phyloP scores from a whole-genome alignment of 2,797 vertebrate genomes.

The Notolepis coatsorum region DNA sequence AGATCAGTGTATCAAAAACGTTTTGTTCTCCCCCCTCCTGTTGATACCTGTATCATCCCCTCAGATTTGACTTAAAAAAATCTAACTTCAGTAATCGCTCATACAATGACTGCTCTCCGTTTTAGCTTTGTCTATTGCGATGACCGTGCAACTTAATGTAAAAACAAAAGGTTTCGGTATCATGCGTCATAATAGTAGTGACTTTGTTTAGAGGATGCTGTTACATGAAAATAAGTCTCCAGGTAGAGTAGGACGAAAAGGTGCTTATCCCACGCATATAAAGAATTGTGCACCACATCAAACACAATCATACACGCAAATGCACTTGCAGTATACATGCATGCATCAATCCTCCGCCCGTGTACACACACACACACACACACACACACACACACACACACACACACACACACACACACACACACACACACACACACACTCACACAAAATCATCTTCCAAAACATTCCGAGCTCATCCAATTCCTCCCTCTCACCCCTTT shows the following conservation, averaged over 20 bases:
- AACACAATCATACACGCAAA: background rate
- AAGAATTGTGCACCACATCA: background rate
- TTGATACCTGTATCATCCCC: slow-evolving; percentile 55
- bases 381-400: background rate
- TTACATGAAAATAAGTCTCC: too few relatives aligned
- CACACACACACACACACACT: background rate
- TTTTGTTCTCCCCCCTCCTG: slow-evolving; percentile 2
- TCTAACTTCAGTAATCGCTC: slow-evolving; percentile 48
- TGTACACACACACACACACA: background rate
- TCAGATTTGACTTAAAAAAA: slow-evolving; percentile 49
- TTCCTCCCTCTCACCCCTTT: background rate
- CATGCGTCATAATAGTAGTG: background rate
- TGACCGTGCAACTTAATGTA: too few relatives aligned
- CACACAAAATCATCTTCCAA: background rate
- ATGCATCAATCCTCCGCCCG: background rate
- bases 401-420: background rate
- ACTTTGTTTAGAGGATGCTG: background rate
- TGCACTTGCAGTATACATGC: background rate
- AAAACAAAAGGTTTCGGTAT: slow-evolving; percentile 6
- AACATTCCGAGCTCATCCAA: background rate
- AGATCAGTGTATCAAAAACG: too few relatives aligned
- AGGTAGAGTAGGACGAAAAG: background rate
- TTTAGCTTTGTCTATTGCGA: slow-evolving; percentile 44
- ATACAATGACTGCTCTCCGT: slow-evolving; percentile 35
- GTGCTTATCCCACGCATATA: background rate